Base-by-base conservation (phyloP, 2,888 invertebrate genomes). In the Drosophila antonietae region DNA sequence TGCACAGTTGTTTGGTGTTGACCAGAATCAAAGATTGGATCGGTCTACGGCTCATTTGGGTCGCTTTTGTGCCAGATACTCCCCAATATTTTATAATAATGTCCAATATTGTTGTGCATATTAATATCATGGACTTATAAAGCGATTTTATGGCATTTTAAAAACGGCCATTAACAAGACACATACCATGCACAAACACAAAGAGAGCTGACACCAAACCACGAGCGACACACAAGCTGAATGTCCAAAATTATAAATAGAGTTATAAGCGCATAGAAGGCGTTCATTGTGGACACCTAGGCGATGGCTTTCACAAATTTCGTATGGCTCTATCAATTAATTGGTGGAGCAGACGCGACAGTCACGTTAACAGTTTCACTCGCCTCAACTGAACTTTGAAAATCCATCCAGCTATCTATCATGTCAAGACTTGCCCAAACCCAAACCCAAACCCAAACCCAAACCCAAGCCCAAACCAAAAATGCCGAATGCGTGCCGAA, bases 241-340 rank as follows among this genome's bases (percentile, higher is more conserved):
- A 65, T 69, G 74, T 59, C 67, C 43, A 47, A 70, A 75, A 86
- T 88, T 80, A 83, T 86, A 89, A 89, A 86, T 86, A 80, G 84
- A 86, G 90, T 86, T 88, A 83, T 88, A 89, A 86, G 88, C 75
- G 56, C 81, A 88, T 86, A 86, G 87, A 79, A 79, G 87, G 70
- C 72, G 66, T 69, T 73, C 71, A 79, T 90, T 88, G 89, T 90
- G 75, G 59, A 58, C 68, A 65, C 63, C 68, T 55, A 72, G 88
- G 87, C 89, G 90, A 83, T 47, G 76, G 90, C 87, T 90, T 87
- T 87, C 90, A 90, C 90, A 89, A 89, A 81, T 90, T 89, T 89
- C 88, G 86, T 81, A 77, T 81, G 85, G 62, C 74, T 56, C 76
- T 78, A 87, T 90, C 87, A 87, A 87, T 90, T 87, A 90, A 89